Evolutionary conservation across 2,888 invertebrate genomes (phyloP), one percentile per base, ranked within the genome.

Genomic region (Chymomyza caudatula): DNA sequence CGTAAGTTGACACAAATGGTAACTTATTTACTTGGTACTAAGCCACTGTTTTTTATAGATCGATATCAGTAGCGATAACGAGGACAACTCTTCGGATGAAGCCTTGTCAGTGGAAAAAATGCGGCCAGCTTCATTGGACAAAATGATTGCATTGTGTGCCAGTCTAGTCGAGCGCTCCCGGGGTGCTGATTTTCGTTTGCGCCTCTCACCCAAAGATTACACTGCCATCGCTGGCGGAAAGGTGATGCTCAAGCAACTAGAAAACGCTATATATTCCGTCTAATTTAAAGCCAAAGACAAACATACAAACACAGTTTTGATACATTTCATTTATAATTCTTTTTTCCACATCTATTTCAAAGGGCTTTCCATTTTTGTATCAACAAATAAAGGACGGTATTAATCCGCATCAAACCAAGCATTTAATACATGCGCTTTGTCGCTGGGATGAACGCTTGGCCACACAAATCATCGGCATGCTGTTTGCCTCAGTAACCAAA

Each of bases 301-400:
- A 54, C n/a, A n/a, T n/a, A n/a, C n/a, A n/a, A n/a, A n/a, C n/a
- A n/a, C n/a, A n/a, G n/a, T n/a, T n/a, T 57, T 37, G 22, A n/a
- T 51, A 58, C 53, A 53, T 52, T 42, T 51, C 55, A 43, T 57
- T 19, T 61, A 53, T 58, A 54, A 53, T 44, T 69, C 59, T 52
- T 55, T 23, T 20, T 22, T 2, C n/a, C n/a, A n/a, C n/a, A n/a
- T 11, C 4, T 67, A 65, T 67, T 79, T 91, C 90, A 15, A 90
- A 96, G 94, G 96, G 96, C 13, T 97, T 97, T 90, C 96, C 97
- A 29, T 98, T 98, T 91, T 91, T 98, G 71, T 96, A 96, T 90
- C 97, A 97, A 91, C 98, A 98, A 92, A 97, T 97, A 59, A 95
- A 97, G 76, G 98, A 98, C 91, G 95, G 95, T 83, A 95, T 98